Base-by-base conservation (phyloP, 2,797 vertebrate genomes). In the Microchirus variegatus region DNA sequence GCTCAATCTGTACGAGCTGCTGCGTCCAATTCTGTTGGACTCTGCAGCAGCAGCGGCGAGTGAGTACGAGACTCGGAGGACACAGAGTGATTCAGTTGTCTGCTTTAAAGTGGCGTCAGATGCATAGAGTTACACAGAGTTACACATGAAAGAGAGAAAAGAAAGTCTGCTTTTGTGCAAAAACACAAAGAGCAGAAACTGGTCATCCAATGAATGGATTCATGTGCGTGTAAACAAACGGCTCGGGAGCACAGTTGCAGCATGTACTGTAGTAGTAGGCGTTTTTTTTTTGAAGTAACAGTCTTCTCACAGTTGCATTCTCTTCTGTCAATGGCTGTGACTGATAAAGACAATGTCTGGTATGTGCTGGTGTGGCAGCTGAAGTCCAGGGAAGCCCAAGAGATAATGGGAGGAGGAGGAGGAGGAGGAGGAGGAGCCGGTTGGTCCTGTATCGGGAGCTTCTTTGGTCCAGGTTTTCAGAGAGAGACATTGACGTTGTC, bases 351-450 rank as follows among this genome's bases (percentile, higher is more conserved):
- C 86, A 84, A 84, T 82, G 82, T 87, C 84, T 79, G 81, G 75
- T 87, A 78, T 88, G 90, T 88, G 90, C 91, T 90, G 90, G 89
- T 90, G 80, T 90, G 80, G 78, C 73, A 63, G 80, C 82, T 66
- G 58, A 70, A 63, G 71, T 77, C 69, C 70, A 79, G 67, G 76
- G 59, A 61, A 73, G 67, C 59, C 73, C 52, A 37, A 67, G 26
- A 67, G 59, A 59, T 49, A 59, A 35, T 17, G 65, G n/a, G n/a
- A n/a, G n/a, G n/a, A n/a, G n/a, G n/a, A n/a, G n/a, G n/a, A n/a
- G n/a, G n/a, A n/a, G n/a, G n/a, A n/a, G n/a, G 63, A 69, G 77
- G 45, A 18, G 71, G 73, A 65, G 70, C 75, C 75, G 59, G 70
- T 67, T 73, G 7, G 66, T 82, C 69, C 19, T 62, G 75, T 76